Evolutionary conservation across 1,140 invertebrate genomes (phyloP).

Genomic region (Cherax quadricarinatus): DNA sequence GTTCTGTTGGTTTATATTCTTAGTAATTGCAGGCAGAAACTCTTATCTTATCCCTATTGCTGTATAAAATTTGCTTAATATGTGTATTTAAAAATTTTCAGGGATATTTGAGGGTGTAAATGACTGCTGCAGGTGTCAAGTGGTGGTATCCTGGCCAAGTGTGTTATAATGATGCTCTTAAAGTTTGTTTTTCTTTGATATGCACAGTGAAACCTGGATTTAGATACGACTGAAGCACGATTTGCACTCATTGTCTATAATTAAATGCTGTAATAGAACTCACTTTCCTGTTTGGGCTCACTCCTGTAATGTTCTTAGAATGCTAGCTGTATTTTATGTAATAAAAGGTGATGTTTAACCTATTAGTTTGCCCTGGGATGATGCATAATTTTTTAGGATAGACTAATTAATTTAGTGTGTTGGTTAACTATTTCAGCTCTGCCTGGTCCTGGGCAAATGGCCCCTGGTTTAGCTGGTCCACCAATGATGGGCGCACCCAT

Average conservation of each 20-base stretch:
- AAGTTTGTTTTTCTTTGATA: not conserved
- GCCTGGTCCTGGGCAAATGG: slow-evolving; percentile 57
- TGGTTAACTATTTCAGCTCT: slow-evolving; percentile 53
- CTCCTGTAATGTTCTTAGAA: slow-evolving; percentile 27
- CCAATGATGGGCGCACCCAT: slow-evolving; percentile 63
- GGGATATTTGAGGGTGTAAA: not conserved
- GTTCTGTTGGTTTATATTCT: not conserved
- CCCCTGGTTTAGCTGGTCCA: slow-evolving; percentile 50
- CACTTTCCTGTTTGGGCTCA: slow-evolving; percentile 3
- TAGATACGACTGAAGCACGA: slow-evolving; percentile 8
- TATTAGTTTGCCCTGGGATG: slow-evolving; percentile 30
- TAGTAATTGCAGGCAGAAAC: not conserved
- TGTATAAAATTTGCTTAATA: too few relatives aligned
- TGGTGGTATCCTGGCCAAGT: not conserved
- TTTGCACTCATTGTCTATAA: not conserved
- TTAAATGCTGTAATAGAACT: slow-evolving; percentile 23
- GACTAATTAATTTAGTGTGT: slow-evolving; percentile 36
- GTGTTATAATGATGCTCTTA: not conserved
- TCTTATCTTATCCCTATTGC: not conserved
- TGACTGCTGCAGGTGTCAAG: not conserved
- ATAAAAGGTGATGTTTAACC: slow-evolving; percentile 24
- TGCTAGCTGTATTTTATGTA: slow-evolving; percentile 45
- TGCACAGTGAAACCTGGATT: not conserved
- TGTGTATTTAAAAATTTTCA: not conserved
- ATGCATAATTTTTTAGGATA: not conserved